phyloP scores from a whole-genome alignment of 2,113 vertebrate genomes.

The Isichthys henryi region DNA sequence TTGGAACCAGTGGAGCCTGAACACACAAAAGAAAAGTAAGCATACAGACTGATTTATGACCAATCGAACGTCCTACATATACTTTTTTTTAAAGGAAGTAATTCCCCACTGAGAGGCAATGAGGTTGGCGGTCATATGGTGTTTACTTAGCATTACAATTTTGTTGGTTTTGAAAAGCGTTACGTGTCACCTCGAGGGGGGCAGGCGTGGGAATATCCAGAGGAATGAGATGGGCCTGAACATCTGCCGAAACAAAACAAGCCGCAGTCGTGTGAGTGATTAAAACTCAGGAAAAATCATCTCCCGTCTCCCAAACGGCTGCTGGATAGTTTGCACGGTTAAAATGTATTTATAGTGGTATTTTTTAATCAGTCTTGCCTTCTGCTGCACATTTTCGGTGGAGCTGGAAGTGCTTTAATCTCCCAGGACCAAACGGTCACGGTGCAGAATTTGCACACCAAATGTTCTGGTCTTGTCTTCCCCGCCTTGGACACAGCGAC shows the following conservation, averaged over 20 bases:
- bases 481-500: not conserved
- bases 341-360: not conserved
- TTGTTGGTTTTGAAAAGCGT: slow-evolving; percentile 34
- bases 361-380: not conserved
- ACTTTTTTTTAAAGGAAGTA: slow-evolving; percentile 33
- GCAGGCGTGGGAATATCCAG: slow-evolving; percentile 33
- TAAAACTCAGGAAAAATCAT: slow-evolving; percentile 19
- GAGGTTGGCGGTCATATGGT: slow-evolving; percentile 46
- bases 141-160: slow-evolving; percentile 48
- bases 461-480: not conserved
- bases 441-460: not conserved
- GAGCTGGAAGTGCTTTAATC: not conserved
- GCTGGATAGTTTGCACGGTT: not conserved
- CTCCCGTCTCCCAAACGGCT: slow-evolving; percentile 19
- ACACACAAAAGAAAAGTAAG: not conserved
- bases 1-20: not conserved
- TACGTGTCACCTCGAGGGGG: slow-evolving; percentile 29
- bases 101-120: slow-evolving; percentile 34
- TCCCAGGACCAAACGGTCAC: not conserved
- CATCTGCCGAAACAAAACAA: slow-evolving; percentile 52
- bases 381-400: not conserved
- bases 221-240: slow-evolving; percentile 35
- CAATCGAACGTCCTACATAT: not conserved
- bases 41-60: not conserved
- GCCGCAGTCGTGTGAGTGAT: slow-evolving; percentile 27